phyloP scores from a whole-genome alignment of 2,797 vertebrate genomes.

The Sebastes vulpes region DNA sequence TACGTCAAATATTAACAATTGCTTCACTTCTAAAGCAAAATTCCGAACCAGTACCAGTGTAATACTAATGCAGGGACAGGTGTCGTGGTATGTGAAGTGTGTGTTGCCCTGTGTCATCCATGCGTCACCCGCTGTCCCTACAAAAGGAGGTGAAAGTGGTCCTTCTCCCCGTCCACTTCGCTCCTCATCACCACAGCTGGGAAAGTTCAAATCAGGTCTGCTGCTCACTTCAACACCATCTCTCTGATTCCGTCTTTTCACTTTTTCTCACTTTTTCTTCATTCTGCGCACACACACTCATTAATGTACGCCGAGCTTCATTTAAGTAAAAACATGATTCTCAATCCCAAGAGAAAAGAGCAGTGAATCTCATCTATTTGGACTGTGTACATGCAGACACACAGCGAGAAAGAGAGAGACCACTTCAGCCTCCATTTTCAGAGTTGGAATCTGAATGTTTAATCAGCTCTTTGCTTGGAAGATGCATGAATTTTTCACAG shows the following conservation, averaged over 20 bases:
- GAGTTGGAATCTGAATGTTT: slow-evolving; percentile 79
- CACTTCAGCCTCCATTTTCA: slow-evolving; percentile 74
- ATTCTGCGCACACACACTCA: not conserved
- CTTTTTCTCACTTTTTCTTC: not conserved
- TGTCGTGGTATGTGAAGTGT: not conserved
- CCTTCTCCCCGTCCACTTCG: slow-evolving; percentile 10
- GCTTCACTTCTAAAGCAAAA: not conserved
- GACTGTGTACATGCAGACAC: not conserved
- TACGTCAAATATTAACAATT: not conserved
- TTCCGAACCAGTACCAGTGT: not conserved
- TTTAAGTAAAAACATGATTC: slow-evolving; percentile 4
- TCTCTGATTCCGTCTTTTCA: not conserved
- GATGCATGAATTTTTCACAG: slow-evolving; percentile 78
- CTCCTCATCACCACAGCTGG: slow-evolving; percentile 7
- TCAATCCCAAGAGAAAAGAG: not conserved
- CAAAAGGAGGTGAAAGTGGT: slow-evolving; percentile 27
- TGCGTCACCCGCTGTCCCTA: not conserved
- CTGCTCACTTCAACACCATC: not conserved
- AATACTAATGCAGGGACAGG: not conserved
- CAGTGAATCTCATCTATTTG: not conserved
- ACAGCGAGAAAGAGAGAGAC: slow-evolving; percentile 7
- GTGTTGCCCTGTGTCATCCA: not conserved
- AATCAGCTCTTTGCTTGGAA: slow-evolving; percentile 78
- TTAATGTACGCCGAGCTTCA: not conserved
- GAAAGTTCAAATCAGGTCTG: slow-evolving; percentile 30